Base-by-base conservation (phyloP, 1,140 invertebrate genomes). In the Drosophila leontia region DNA sequence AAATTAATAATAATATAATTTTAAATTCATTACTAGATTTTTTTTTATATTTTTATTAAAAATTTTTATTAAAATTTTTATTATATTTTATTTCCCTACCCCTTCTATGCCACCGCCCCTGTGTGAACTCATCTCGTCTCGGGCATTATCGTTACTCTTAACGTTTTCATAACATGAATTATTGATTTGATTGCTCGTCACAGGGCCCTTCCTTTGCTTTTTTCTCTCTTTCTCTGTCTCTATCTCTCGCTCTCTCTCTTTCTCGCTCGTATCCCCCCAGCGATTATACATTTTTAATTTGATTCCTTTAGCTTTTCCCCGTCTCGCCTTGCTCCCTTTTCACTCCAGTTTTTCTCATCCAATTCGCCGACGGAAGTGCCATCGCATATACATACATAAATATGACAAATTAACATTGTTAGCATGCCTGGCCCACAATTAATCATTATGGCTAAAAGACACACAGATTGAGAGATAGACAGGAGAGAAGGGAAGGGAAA, bases 221-320 rank as follows among this genome's bases (percentile, higher is more conserved):
- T 42, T 13, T 57, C 5, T 23, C 23, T 8, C 8, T 19, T 4
- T 7, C 17, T 11, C 29, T 39, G 15, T 55, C 11, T n/a, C 15
- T 35, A 4, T 45, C 3, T 15, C 1, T 26, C 47, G 5, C 7
- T 15, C 13, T 17, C 7, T 17, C n/a, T 13, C 19, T 62, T 17
- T 53, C 29, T 19, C 26, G 26, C 26, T 32, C 2, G 47, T 67
- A 75, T 74, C 57, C 67, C 62, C 32, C 57, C 59, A 80, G 85
- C 78, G 85, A 88, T 90, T 90, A 90, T 88, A 90, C 80, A 88
- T 88, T 88, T 90, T 88, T 90, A 87, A 87, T 87, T 88, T 88
- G 84, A 90, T 88, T 88, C 72, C 77, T 81, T 68, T 71, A 68
- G 72, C 70, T 72, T 48, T 47, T 51, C 68, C 68, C 58, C 58